These are phyloP conservation scores for Cathartes aura DNA, from an alignment of 2,113 vertebrate species.

Conservation along the genomic window DNA sequence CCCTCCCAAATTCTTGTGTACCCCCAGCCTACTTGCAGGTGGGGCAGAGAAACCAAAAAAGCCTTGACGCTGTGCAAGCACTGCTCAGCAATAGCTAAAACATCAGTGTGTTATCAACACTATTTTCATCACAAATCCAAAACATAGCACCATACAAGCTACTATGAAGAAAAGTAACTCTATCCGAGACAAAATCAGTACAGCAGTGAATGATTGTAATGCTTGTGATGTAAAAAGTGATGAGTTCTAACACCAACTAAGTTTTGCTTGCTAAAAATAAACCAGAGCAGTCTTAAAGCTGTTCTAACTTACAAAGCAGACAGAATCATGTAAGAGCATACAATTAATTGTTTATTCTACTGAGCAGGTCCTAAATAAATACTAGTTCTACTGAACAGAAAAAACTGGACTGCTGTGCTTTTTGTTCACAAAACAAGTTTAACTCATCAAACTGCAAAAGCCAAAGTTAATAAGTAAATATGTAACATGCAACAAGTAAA, in stretches of 20 bases:
- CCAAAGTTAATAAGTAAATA: background rate
- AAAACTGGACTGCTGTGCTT: background rate
- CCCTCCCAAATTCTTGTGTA: background rate
- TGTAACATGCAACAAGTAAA: background rate
- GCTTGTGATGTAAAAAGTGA: background rate
- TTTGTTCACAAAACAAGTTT: background rate
- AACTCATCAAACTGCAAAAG: background rate
- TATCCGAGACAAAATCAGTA: background rate
- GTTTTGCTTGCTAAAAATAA: background rate
- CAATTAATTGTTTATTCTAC: background rate
- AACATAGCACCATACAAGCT: background rate
- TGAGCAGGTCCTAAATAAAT: background rate
- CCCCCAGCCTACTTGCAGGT: accelerated
- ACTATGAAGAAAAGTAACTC: background rate
- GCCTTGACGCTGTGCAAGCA: background rate
- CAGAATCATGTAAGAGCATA: background rate
- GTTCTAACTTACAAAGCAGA: background rate
- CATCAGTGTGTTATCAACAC: background rate
- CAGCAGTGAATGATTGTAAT: background rate
- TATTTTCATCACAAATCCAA: background rate
- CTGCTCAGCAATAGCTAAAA: background rate
- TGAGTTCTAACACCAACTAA: background rate
- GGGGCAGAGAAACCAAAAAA: background rate
- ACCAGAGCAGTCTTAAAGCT: background rate
- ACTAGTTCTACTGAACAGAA: background rate